Evolutionary conservation across 1,140 invertebrate species (phyloP), one percentile per base, ranked within the genome.

Genomic region (Aleiodes sp.): DNA sequence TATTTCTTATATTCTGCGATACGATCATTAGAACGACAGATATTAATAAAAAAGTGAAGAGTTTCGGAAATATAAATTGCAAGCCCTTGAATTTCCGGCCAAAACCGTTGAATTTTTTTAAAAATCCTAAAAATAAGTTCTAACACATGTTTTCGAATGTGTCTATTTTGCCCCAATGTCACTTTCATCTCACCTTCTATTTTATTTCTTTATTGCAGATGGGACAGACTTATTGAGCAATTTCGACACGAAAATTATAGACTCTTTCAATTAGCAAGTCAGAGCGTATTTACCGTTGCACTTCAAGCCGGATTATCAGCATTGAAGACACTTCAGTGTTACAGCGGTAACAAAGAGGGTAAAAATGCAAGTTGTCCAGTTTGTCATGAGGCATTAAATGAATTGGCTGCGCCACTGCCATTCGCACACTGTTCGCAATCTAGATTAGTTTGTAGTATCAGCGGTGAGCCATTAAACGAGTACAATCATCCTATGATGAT

Each of bases 401-500:
- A 92, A 70, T 89, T 99, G 65, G 97, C 97, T 10, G 89, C 90
- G 61, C 87, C 91, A 64, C 87, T 99, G 75, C 98, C 98, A 39
- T 98, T 94, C 86, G 96, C 97, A 46, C 98, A 99, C 87, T 98
- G 96, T 84, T 95, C 96, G 21, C 97, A 99, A 83, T 96, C 96
- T 68, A 91, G 95, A 41, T 88, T 99, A 2, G 94, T 99, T 73
- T 98, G 96, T 81, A 91, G 93, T 74, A 94, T 98, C 70, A 96
- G 94, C 60, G 95, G 96, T 4, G 89, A 94, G 73, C 93, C 95
- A n/a, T 87, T 99, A 52, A 98, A 99, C 87, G 98, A 99, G 85
- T 92, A 99, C 84, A 99, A 99, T 87, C 94, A 94, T 73, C 98
- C 98, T 0, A 95, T 99, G 92, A 97, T 98, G 92, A 89, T 99